phyloP scores from a whole-genome alignment of 2,797 vertebrate genomes.

The Neosilurus hyrtlii region DNA sequence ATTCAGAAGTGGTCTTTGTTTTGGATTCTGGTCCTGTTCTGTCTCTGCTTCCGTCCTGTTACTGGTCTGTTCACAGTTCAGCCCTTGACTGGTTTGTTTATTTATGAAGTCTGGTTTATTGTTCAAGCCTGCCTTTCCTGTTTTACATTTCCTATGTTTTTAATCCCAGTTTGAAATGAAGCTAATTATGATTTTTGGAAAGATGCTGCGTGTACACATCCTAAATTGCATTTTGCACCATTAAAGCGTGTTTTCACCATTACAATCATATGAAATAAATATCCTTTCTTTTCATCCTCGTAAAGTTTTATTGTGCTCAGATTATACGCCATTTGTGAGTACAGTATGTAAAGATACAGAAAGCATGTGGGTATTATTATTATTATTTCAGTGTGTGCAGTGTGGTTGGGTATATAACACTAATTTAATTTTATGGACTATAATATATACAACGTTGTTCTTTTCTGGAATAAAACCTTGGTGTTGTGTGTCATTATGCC shows the following conservation, averaged over 20 bases:
- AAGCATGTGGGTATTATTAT: too few relatives aligned
- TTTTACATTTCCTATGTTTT: not conserved
- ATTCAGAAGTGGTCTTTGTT: too few relatives aligned
- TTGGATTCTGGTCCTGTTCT: not conserved
- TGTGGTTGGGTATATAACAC: not conserved
- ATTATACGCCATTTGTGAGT: not conserved
- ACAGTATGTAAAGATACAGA: not conserved
- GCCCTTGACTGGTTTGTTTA: too few relatives aligned
- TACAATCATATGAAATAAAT: not conserved
- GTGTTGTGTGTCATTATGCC: not conserved
- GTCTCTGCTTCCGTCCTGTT: not conserved
- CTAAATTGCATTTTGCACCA: not conserved
- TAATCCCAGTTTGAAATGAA: not conserved
- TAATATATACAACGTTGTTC: not conserved
- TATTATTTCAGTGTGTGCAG: not conserved
- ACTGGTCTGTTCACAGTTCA: not conserved
- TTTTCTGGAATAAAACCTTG: not conserved
- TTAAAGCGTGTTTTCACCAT: not conserved
- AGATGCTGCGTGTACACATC: not conserved
- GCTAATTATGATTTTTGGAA: not conserved
- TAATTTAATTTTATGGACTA: not conserved
- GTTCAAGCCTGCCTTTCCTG: not conserved
- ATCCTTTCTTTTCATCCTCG: not conserved
- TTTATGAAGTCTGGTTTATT: not conserved
- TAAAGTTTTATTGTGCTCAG: too few relatives aligned